A percentile compares a stretch with the other conserved stretches of the same genome.
These are phyloP conservation scores for Phrynocephalus versicolor DNA, from an alignment of 2,113 vertebrate species.

Conservation along the genomic window DNA sequence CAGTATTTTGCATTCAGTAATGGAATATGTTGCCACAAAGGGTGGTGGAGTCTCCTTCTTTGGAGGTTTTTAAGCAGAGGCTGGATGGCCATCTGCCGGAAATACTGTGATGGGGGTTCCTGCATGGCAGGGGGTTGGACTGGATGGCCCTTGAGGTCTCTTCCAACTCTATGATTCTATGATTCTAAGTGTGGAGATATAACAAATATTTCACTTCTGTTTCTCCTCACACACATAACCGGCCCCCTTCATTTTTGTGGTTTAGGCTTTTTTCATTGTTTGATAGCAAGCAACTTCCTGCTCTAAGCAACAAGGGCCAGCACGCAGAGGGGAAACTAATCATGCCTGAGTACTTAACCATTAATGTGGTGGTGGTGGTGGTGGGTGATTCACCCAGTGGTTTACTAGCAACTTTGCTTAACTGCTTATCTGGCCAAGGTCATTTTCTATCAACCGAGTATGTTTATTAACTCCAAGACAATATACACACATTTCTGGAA, in stretches of 20 bases:
- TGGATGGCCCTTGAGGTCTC: too few relatives aligned
- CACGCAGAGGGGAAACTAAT: background rate
- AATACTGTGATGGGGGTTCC: too few relatives aligned
- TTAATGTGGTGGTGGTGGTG: background rate
- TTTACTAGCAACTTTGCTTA: background rate
- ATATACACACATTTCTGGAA: too few relatives aligned
- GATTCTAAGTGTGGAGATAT: background rate
- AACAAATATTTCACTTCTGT: background rate
- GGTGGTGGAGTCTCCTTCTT: too few relatives aligned
- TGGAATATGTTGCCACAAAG: too few relatives aligned
- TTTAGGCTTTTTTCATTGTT: background rate
- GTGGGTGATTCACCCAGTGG: background rate
- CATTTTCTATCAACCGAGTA: background rate
- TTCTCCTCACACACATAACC: background rate
- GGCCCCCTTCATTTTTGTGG: background rate
- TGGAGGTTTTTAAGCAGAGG: too few relatives aligned
- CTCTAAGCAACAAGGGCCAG: background rate
- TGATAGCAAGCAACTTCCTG: background rate
- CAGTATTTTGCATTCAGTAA: too few relatives aligned
- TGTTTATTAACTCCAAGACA: too few relatives aligned
- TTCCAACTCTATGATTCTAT: too few relatives aligned
- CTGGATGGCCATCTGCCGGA: too few relatives aligned
- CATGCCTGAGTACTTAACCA: background rate
- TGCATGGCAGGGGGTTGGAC: too few relatives aligned
- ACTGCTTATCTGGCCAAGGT: background rate